Evolutionary conservation across 2,888 invertebrate species (phyloP).

Genomic region (Acrobasis suavella): DNA sequence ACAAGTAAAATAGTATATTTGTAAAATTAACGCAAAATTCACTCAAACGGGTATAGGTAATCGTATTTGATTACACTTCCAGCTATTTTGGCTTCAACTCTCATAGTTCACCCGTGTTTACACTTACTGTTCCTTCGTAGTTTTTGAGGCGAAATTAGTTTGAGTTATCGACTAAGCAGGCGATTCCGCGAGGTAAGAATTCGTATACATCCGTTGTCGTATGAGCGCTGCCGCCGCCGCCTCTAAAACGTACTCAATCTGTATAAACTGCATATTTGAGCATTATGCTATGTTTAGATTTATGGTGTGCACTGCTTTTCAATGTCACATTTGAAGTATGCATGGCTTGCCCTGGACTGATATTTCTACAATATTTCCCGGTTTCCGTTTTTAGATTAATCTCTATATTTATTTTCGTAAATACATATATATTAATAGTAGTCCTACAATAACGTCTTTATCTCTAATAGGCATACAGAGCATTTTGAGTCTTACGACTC

Average conservation of each 20-base stretch:
- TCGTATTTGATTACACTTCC: not conserved
- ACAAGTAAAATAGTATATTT: too few species aligned
- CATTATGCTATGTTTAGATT: conserved; percentile 7
- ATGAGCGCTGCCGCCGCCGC: conserved; percentile 60
- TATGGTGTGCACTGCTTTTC: conserved; percentile 8
- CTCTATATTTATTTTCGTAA: too few species aligned
- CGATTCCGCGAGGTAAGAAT: conserved; percentile 55
- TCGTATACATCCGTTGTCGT: conserved; percentile 72
- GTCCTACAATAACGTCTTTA: too few species aligned
- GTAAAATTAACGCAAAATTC: not conserved
- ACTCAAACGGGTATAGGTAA: not conserved
- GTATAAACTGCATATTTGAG: conserved; percentile 42
- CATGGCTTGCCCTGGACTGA: not conserved
- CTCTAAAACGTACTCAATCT: conserved; percentile 56
- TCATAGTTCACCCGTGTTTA: conserved; percentile 44
- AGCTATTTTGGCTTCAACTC: conserved; percentile 31
- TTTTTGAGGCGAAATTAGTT: conserved; percentile 59
- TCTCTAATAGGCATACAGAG: too few species aligned
- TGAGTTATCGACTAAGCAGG: conserved; percentile 62
- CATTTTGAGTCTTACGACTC: too few species aligned
- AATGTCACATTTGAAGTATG: conserved; percentile 6
- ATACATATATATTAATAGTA: too few species aligned
- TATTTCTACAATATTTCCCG: too few species aligned
- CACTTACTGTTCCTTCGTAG: conserved; percentile 62
- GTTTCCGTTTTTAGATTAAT: too few species aligned